Evolutionary conservation across 2,797 vertebrate genomes (phyloP).

Genomic region (Clarias platycephalus): DNA sequence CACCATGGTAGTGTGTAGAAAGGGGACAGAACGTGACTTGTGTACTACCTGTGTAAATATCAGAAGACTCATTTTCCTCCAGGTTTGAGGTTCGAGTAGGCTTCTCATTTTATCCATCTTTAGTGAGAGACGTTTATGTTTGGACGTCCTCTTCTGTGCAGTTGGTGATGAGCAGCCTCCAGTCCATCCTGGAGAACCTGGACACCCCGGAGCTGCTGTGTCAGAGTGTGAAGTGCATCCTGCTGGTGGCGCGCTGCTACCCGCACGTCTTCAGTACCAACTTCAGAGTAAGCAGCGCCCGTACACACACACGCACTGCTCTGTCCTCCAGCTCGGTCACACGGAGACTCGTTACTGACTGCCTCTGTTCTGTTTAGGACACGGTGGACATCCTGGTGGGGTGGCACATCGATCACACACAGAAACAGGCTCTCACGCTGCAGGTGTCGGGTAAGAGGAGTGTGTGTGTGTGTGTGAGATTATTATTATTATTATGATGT

Average conservation of each 20-base stretch:
- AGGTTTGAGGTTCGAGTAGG: too few species aligned
- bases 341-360: rapidly evolving
- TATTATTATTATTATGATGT: too few species aligned
- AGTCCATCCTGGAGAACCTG: conserved; percentile 96
- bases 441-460: conserved; percentile 90
- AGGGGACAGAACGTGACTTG: too few species aligned
- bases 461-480: neutral
- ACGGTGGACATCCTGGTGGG: conserved; percentile 98
- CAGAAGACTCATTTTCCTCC: too few species aligned
- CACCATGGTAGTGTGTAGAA: too few species aligned
- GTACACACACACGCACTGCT: neutral
- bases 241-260: conserved; percentile 93
- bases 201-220: conserved; percentile 97
- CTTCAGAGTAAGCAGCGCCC: conserved; percentile 84
- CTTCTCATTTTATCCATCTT: neutral
- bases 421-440: conserved; percentile 89
- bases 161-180: conserved; percentile 97
- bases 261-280: conserved; percentile 98
- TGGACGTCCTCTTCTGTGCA: conserved; percentile 54
- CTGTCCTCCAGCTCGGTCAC: neutral
- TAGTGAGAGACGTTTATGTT: neutral
- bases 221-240: conserved; percentile 95
- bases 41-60: too few species aligned
- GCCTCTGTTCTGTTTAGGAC: conserved; percentile 76
- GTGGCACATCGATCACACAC: conserved; percentile 99